Evolutionary conservation across 2,888 invertebrate genomes (phyloP), one percentile per base, ranked within the genome.

Genomic region (Melanotus villosus): DNA sequence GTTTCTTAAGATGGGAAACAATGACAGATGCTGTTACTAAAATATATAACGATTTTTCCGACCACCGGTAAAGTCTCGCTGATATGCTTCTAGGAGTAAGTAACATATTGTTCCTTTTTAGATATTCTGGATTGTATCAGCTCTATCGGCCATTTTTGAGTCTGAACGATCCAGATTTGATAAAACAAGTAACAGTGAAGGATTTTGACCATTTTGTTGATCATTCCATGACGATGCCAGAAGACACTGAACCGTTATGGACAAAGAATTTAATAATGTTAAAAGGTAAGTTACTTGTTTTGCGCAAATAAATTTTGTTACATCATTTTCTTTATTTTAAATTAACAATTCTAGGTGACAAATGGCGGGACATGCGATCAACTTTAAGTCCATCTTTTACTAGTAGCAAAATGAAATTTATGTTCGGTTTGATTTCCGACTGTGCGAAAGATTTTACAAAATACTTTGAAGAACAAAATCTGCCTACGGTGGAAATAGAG

Each of bases 181-280:
- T 83, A 45, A 84, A 84, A 69, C 77, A 79, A 47, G 52, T 18
- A 38, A 41, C 18, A 5, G 21, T 59, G 14, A 59, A 50, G 36
- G 59, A 59, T 38, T 57, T 57, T 41, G 57, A 57, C n/a, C 23
- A 57, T 41, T 57, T 57, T 14, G 16, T 23, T 0, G 67, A 65
- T 32, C 54, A 65, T 14, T 16, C 30, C 6, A 47, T 47, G 19
- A 71, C 79, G 34, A 59, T 78, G 4, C 54, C 75, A 2, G 82
- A 85, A 14, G 78, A 82, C 0, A 75, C 75, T 4, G 88, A 88
- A 45, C 85, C 86, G 0, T 74, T 90, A 0, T 88, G 89, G 74
- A 86, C 85, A 0, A 87, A 86, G 59, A 80, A 79, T 66, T 68
- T 83, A 7, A 9, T 43, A 16, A 0, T 9, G 5, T 9, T 43